Base-by-base conservation (phyloP, 2,113 vertebrate genomes). In the Eurypyga helias region DNA sequence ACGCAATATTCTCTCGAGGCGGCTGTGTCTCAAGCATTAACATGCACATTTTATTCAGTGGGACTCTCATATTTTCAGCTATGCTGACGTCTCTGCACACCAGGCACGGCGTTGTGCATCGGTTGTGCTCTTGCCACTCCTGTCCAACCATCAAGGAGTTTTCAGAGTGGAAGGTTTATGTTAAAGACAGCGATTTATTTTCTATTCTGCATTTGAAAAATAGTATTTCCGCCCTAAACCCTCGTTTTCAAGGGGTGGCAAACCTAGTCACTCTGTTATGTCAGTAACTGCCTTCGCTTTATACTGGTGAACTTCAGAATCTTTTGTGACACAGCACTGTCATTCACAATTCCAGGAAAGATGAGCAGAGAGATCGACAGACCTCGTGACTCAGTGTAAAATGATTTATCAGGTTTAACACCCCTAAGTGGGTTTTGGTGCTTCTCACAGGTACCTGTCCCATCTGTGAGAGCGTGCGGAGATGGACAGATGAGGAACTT, bases 361-460 rank as follows among this genome's bases (percentile, higher is more conserved):
- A 89, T 91, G 34, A 91, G 36, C 29, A 73, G 52, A 70, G 82
- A 83, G 86, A 92, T 64, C 72, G 24, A 20, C 49, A 67, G 76
- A 25, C 69, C 60, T 61, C 1, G 2, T 88, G 76, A 91, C 67
- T 95, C 78, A 72, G 18, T 55, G 46, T n/a, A 14, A 33, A 87
- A 66, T 52, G 41, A 4, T 52, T 43, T 58, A 61, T 91, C 41
- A 2, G 31, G 61, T 83, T 65, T 23, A 57, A 43, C 49, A 33
- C 31, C 54, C 54, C 1, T 79, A 11, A 62, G 12, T 34, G 0
- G 0, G 28, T 20, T 66, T 65, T 58, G 85, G 43, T 79, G 51
- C 76, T 79, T 95, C 41, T 87, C 80, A 13, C 14, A 16, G 23
- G 19, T 94, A 96, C 93, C 94, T 93, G 66, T 89, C 81, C 93